Percentiles rank a stretch among this genome's conserved stretches.
Evolutionary conservation across 2,113 vertebrate genomes (phyloP).

Genomic region (Pionites leucogaster): DNA sequence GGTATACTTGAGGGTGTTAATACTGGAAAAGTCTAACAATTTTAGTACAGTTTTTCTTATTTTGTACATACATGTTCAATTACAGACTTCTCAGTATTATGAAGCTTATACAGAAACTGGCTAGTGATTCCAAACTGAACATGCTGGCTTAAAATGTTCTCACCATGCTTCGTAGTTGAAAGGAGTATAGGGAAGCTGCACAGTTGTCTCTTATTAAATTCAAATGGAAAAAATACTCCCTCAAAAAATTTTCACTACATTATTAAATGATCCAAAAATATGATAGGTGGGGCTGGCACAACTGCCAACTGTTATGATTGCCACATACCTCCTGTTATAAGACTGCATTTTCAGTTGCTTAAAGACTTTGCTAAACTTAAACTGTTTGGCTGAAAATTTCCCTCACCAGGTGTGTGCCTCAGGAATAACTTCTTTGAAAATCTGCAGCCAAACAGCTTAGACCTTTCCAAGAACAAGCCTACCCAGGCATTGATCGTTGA

Average conservation of each 20-base stretch:
- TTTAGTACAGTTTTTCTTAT: not conserved
- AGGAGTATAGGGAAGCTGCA: not conserved
- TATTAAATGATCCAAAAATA: conserved; percentile 1
- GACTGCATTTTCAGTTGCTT: conserved; percentile 8
- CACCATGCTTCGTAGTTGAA: not conserved
- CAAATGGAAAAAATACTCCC: not conserved
- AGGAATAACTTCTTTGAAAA: not conserved
- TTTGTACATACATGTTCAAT: not conserved
- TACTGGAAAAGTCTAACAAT: not conserved
- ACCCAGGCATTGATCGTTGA: accelerated
- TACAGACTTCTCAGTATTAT: not conserved
- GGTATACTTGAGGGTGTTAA: not conserved
- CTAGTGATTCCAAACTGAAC: not conserved
- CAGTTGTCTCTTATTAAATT: not conserved
- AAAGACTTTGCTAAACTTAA: not conserved
- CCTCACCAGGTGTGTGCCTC: conserved; percentile 28
- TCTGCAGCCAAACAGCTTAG: not conserved
- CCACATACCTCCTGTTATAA: not conserved
- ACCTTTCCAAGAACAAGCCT: not conserved
- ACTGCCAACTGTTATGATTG: not conserved
- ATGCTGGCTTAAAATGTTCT: not conserved
- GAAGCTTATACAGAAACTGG: not conserved
- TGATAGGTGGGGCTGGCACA: not conserved
- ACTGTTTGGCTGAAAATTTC: conserved; percentile 2
- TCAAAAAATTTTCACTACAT: conserved; percentile 1